Evolutionary conservation across 2,113 vertebrate genomes (phyloP).

Genomic region (Pagrus major): DNA sequence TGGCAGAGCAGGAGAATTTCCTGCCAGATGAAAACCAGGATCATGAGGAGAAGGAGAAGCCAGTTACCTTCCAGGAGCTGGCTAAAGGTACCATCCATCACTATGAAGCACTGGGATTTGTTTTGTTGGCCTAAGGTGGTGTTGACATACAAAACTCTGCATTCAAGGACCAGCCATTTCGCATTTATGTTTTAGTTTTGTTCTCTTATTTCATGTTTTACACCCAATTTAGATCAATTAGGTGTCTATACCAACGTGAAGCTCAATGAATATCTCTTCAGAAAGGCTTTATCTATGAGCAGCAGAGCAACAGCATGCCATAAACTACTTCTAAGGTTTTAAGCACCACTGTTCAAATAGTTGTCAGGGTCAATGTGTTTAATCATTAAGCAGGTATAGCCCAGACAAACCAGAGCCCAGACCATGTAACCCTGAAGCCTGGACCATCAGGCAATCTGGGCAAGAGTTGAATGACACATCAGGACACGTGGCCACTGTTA

Average conservation of each 20-base stretch:
- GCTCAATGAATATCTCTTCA: background rate
- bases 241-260: background rate
- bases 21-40: constrained; percentile 67
- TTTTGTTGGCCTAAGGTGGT: background rate
- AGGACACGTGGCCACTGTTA: background rate
- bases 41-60: constrained; percentile 63
- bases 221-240: background rate
- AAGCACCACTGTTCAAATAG: background rate
- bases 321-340: background rate
- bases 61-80: constrained; percentile 82
- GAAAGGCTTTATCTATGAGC: background rate
- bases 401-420: background rate
- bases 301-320: background rate
- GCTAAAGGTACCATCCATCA: constrained; percentile 84
- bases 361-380: background rate
- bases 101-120: background rate
- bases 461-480: constrained; percentile 39
- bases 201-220: background rate
- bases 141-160: background rate
- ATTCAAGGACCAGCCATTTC: too few species aligned
- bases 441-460: background rate
- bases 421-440: constrained; percentile 1
- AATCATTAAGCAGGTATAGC: constrained; percentile 43
- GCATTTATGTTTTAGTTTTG: background rate
- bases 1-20: constrained; percentile 78